A percentile compares a stretch with the other conserved stretches of the same genome.
Conservation (phyloP, 2,888 invertebrate species). For the Theristus sp. region DNA sequence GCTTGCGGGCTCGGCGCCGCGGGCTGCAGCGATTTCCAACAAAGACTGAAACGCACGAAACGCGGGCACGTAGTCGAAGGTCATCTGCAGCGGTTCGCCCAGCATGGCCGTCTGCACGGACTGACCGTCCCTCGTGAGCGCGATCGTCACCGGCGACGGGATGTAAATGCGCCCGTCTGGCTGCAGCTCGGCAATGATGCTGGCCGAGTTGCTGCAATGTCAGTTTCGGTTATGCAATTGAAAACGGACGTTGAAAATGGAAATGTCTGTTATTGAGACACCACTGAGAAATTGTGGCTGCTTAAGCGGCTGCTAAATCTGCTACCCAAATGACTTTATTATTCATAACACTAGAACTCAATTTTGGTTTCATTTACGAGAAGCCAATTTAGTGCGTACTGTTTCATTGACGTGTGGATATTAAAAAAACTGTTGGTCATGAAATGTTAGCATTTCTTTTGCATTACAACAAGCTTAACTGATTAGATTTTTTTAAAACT, state of each 20-base stretch:
- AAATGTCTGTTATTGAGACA: background rate
- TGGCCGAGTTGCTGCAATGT: background rate
- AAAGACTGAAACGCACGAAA: too few species aligned
- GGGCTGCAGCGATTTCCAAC: too few species aligned
- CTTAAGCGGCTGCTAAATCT: background rate
- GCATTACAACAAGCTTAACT: too few species aligned
- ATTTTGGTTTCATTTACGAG: too few species aligned
- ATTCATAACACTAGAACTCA: too few species aligned
- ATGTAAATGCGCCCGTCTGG: conserved; percentile 3
- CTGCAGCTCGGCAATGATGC: background rate
- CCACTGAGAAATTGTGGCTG: background rate
- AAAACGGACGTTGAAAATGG: background rate
- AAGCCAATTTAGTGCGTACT: too few species aligned
- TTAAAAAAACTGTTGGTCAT: too few species aligned
- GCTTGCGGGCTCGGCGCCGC: too few species aligned
- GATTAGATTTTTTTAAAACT: too few species aligned
- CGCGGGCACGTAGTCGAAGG: background rate
- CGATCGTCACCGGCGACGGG: background rate
- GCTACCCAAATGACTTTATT: too few species aligned
- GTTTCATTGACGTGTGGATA: too few species aligned
- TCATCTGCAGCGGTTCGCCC: conserved; percentile 1
- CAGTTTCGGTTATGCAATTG: background rate
- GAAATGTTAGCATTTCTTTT: too few species aligned
- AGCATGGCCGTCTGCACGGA: background rate
- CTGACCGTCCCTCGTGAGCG: background rate